These are phyloP conservation scores for Aplysia californica DNA, from an alignment of 1,140 invertebrate species.

Conservation along the genomic window DNA sequence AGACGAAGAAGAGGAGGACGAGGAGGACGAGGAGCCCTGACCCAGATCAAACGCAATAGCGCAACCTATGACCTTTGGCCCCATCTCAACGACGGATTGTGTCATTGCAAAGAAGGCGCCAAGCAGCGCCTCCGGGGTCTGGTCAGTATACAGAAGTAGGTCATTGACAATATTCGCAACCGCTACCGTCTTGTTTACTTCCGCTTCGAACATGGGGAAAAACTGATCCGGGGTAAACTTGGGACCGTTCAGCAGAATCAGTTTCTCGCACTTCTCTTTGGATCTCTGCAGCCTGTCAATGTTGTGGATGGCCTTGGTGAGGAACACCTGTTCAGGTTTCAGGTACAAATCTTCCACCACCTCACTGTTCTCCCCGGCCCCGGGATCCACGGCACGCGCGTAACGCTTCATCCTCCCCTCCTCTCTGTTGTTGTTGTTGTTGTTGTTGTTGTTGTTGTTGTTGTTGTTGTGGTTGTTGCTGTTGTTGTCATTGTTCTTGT, in stretches of 20 bases:
- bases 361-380: neutral
- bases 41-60: constrained; percentile 43
- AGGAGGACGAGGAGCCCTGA: constrained; percentile 18
- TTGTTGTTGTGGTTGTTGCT: no score
- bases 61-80: constrained; percentile 37
- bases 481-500: no score
- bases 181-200: constrained; percentile 39
- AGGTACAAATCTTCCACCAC: no score
- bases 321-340: no score
- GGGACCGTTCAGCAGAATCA: neutral
- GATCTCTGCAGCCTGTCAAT: neutral
- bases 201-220: constrained; percentile 29
- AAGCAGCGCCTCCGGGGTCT: constrained; percentile 30
- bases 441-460: neutral
- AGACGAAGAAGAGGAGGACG: no score
- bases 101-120: constrained; percentile 39
- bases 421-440: neutral
- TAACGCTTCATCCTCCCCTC: neutral
- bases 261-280: neutral
- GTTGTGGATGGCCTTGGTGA: neutral
- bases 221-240: constrained; percentile 30
- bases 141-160: constrained; percentile 37
- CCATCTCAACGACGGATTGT: constrained; percentile 40
- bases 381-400: neutral
- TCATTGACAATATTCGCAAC: constrained; percentile 46